Base-by-base conservation (phyloP, 2,888 invertebrate genomes). In the Melipona bicolor region DNA sequence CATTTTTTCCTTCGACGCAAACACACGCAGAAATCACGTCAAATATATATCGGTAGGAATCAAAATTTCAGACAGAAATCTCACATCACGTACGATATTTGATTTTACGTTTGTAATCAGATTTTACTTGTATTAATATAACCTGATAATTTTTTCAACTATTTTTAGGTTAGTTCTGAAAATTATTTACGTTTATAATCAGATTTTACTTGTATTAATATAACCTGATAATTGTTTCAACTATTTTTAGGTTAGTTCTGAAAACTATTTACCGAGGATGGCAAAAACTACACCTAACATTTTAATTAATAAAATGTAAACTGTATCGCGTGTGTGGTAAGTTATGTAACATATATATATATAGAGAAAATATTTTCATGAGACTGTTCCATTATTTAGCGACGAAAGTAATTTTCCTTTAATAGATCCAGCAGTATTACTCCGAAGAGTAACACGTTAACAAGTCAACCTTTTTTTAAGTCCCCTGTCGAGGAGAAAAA, bases 391-490 rank as follows among this genome's bases (percentile, higher is more conserved):
- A 32, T 24, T 56, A 56, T 27, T 27, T 52, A 71, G 36, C 75
- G 50, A 56, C n/a, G 61, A 32, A 72, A 83, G 71, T 71, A 62
- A 75, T 84, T 59, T 79, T 62, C 21, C 65, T 59, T 52, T 32
- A n/a, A 61, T 36, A 59, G 68, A 65, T 52, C 76, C 79, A 69
- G 49, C 67, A 70, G 49, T 52, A 54, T 79, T 69, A n/a, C 68
- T 49, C 78, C 6, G 70, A 72, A 76, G 75, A 75, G 32, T 71
- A 71, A 74, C 79, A 78, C 73, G 78, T 69, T 75, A 76, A 83
- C 76, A 69, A 79, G 83, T 68, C 83, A 67, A 59, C 36, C 62
- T 68, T 73, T n/a, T n/a, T n/a, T n/a, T n/a, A n/a, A n/a, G n/a
- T 27, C 56, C 6, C 62, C 56, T 36, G 52, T 50, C 5, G 50